These are phyloP conservation scores for Lepidonotus clava DNA, from an alignment of 2,888 invertebrate genomes.

Conservation along the genomic window DNA sequence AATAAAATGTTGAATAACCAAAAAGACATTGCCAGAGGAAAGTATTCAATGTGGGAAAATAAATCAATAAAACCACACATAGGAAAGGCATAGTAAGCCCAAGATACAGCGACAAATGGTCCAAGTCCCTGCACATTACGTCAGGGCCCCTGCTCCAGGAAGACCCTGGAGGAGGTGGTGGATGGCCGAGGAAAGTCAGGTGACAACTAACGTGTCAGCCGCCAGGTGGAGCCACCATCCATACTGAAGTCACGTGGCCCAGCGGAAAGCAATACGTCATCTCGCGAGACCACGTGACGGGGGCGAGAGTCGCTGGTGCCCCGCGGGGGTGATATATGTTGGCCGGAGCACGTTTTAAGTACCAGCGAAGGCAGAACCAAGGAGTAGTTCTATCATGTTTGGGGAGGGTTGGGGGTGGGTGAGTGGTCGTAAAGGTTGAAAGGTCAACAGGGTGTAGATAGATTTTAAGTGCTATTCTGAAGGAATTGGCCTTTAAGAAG, in stretches of 20 bases:
- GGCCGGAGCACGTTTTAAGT: neutral
- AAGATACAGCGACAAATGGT: too few species aligned
- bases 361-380: neutral
- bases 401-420: too few species aligned
- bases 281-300: conserved; percentile 24
- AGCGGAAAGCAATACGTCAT: conserved; percentile 39
- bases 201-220: conserved; percentile 39
- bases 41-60: too few species aligned
- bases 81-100: too few species aligned
- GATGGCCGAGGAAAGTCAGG: conserved; percentile 19
- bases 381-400: neutral
- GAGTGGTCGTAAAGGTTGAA: too few species aligned
- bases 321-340: neutral
- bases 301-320: neutral
- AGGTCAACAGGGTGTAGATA: too few species aligned
- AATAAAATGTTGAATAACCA: too few species aligned
- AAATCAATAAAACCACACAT: too few species aligned
- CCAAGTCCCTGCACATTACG: neutral
- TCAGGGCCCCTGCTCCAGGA: neutral
- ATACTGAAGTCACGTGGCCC: conserved; percentile 31
- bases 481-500: too few species aligned
- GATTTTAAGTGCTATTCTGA: too few species aligned
- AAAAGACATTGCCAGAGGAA: too few species aligned
- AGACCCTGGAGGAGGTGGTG: neutral
- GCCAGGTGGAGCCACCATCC: conserved; percentile 25